phyloP scores from a whole-genome alignment of 2,797 vertebrate species.

The Alosa sapidissima region DNA sequence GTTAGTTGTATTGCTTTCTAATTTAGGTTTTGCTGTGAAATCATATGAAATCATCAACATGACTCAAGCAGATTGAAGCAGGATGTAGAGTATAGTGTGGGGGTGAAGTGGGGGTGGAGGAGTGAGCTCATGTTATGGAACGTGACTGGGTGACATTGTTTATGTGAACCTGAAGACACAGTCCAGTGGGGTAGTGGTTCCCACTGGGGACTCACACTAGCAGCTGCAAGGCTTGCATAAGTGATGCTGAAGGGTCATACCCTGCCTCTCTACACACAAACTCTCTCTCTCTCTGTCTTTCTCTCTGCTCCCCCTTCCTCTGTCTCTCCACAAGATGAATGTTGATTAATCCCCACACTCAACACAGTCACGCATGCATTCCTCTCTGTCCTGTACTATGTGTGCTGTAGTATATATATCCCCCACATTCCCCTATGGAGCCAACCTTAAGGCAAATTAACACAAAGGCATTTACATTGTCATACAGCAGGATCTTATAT shows the following conservation, averaged over 20 bases:
- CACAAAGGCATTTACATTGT: not conserved
- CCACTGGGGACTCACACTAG: not conserved
- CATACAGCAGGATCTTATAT: not conserved
- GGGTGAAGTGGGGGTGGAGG: not conserved
- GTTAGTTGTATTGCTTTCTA: not conserved
- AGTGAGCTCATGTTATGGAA: conserved; percentile 16
- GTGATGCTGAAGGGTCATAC: conserved; percentile 13
- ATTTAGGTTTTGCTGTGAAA: not conserved
- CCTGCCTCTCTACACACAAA: not conserved
- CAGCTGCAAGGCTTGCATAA: conserved; percentile 3
- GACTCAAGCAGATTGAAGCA: not conserved
- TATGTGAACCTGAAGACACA: conserved; percentile 17
- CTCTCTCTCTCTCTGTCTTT: not conserved
- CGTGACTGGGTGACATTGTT: conserved; percentile 22
- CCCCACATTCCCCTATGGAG: not conserved
- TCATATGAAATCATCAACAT: not conserved
- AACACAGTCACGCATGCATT: not conserved
- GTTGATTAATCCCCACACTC: not conserved
- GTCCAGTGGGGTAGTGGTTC: conserved; percentile 8
- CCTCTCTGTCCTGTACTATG: not conserved
- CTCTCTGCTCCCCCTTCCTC: not conserved
- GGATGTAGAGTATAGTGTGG: not conserved
- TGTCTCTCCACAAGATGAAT: not conserved
- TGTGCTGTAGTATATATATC: not conserved
- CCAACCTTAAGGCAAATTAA: not conserved